These are phyloP conservation scores for Psephotus haematonotus DNA, from an alignment of 2,113 vertebrate species.

Conservation along the genomic window DNA sequence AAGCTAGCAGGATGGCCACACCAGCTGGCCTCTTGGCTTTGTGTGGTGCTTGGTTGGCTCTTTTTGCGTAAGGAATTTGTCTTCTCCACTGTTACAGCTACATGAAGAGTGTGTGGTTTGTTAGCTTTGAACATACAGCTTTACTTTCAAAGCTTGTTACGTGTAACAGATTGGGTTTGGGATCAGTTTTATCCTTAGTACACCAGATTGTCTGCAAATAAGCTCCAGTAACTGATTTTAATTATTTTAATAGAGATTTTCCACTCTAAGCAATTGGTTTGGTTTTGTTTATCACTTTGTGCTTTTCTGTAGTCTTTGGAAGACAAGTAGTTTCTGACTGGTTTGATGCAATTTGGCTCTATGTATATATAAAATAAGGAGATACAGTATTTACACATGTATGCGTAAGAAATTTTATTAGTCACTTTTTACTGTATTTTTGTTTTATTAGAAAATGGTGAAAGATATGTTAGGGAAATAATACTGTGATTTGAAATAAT, in stretches of 20 bases:
- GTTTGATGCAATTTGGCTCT: not conserved
- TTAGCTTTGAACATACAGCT: not conserved
- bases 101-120: not conserved
- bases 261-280: not conserved
- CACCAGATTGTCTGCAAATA: not conserved
- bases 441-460: not conserved
- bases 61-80: not conserved
- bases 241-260: not conserved
- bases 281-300: not conserved
- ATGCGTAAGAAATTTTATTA: not conserved
- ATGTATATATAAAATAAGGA: not conserved
- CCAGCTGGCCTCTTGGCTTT: not conserved
- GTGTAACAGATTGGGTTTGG: not conserved
- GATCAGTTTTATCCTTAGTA: not conserved
- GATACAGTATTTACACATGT: not conserved
- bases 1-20: not conserved
- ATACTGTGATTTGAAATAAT: not conserved
- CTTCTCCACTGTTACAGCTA: not conserved
- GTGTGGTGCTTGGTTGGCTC: rapidly evolving
- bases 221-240: not conserved
- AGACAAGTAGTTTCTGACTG: not conserved
- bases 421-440: not conserved
- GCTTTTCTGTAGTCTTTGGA: not conserved
- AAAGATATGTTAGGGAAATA: not conserved
- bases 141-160: not conserved